phyloP scores from a whole-genome alignment of 1,140 invertebrate genomes.

The Anoplophora glabripennis region DNA sequence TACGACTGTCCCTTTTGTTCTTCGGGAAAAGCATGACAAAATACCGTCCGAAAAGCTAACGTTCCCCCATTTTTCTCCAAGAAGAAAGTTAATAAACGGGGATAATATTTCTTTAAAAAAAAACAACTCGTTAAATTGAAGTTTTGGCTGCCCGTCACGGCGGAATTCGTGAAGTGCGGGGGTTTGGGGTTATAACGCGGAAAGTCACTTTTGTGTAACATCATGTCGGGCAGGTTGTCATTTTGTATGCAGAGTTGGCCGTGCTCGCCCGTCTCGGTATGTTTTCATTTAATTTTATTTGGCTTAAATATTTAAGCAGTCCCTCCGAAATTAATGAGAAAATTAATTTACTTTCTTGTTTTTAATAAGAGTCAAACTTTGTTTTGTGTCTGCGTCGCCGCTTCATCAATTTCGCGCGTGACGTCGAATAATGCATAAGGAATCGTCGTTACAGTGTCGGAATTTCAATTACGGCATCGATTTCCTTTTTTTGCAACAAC shows the following conservation, averaged over 20 bases:
- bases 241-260: conserved; percentile 16
- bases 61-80: too few relatives aligned
- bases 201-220: conserved; percentile 11
- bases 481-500: too few relatives aligned
- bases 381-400: conserved; percentile 1
- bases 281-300: conserved; percentile 31
- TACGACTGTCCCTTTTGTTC: too few relatives aligned
- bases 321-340: conserved; percentile 27
- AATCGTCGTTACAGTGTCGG: too few relatives aligned
- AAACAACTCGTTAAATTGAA: too few relatives aligned
- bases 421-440: too few relatives aligned
- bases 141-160: too few relatives aligned
- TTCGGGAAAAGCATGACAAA: too few relatives aligned
- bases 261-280: conserved; percentile 12
- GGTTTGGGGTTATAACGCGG: not conserved
- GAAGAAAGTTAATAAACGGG: too few relatives aligned
- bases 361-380: conserved; percentile 12
- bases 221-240: conserved; percentile 7
- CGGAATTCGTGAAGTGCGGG: not conserved
- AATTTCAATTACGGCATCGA: too few relatives aligned
- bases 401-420: conserved; percentile 6
- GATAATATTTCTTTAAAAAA: too few relatives aligned
- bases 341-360: conserved; percentile 29
- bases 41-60: too few relatives aligned
- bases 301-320: conserved; percentile 25